Evolutionary conservation across 2,797 vertebrate species (phyloP).

Genomic region (Malacoctenus gilli): DNA sequence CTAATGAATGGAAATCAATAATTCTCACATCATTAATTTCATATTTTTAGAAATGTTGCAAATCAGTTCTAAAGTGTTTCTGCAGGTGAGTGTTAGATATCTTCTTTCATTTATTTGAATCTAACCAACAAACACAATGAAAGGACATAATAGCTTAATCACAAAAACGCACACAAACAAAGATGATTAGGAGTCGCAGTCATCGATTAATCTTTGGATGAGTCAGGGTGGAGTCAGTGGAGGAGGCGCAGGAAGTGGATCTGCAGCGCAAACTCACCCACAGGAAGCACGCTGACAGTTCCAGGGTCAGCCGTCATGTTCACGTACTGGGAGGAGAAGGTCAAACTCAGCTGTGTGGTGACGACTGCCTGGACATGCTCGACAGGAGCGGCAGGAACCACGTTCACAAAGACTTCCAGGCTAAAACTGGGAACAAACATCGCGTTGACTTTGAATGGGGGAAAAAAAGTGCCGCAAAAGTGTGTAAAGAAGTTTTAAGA

Average conservation of each 20-base stretch:
- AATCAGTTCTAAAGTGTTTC: not conserved
- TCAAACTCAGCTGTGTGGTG: conserved; percentile 36
- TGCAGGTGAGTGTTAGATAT: not conserved
- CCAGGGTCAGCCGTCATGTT: conserved; percentile 42
- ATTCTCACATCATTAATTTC: not conserved
- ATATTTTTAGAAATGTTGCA: conserved; percentile 12
- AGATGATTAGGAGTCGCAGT: no score
- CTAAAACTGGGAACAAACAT: conserved; percentile 61
- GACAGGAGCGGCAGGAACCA: conserved; percentile 63
- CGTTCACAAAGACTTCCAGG: conserved; percentile 55
- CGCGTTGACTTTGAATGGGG: not conserved
- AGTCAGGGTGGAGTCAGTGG: not conserved
- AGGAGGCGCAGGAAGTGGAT: not conserved
- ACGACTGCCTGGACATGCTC: conserved; percentile 55
- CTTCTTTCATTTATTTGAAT: not conserved
- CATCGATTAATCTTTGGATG: conserved; percentile 18
- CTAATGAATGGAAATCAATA: not conserved
- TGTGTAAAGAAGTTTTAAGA: no score
- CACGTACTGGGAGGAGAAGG: conserved; percentile 33
- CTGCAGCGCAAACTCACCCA: conserved; percentile 54
- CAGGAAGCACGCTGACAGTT: conserved; percentile 63
- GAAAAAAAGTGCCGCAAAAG: no score
- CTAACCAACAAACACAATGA: not conserved
- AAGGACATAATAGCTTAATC: not conserved
- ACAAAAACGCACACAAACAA: no score